Base-by-base conservation (phyloP, 1,140 invertebrate species). In the Sycophaga agraensis region DNA sequence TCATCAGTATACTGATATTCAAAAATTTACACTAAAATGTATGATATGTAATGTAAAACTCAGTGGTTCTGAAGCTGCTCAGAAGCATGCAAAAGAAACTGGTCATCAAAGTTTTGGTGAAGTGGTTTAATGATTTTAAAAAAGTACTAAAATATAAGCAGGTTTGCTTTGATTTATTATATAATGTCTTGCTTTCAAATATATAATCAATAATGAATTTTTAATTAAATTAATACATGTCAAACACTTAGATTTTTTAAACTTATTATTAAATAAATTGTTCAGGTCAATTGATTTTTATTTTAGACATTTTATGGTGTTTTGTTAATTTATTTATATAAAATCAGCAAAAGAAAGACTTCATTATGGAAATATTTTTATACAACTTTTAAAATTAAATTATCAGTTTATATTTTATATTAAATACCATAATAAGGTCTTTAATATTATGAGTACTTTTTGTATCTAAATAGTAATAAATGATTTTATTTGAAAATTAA, bases 61-160 rank as follows among this genome's bases (percentile, higher is more conserved):
- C 1, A 87, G 82, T 53, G 94, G 94, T 11, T 88, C 94, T 72
- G 78, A 76, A 2, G 88, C 92, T 72, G 94, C 93, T 1, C 88
- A 91, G 66, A 79, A 87, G 46, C 94, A 97, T 81, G 94, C 94
- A 11, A 88, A 89, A 77, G 80, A 84, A 45, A 95, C 93, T 1
- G 89, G 88, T 24, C 95, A 98, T 77, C 86, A 85, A 35, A 89
- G 88, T 67, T 98, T 97, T 79, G 90, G 90, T n/a, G 94, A 98
- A 85, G 83, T 88, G 43, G 59, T 34, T 59, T 58, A 49, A 48
- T 11, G 8, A 24, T 9, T 19, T 17, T 26, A 9, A 59, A 34
- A 28, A n/a, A n/a, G 37, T 7, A 40, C 5, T 24, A 34, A 14
- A 58, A 58, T 4, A 55, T 34, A 55, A 55, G 26, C 54, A 34